Evolutionary conservation across 2,797 vertebrate species (phyloP).

Genomic region (Sparus aurata): DNA sequence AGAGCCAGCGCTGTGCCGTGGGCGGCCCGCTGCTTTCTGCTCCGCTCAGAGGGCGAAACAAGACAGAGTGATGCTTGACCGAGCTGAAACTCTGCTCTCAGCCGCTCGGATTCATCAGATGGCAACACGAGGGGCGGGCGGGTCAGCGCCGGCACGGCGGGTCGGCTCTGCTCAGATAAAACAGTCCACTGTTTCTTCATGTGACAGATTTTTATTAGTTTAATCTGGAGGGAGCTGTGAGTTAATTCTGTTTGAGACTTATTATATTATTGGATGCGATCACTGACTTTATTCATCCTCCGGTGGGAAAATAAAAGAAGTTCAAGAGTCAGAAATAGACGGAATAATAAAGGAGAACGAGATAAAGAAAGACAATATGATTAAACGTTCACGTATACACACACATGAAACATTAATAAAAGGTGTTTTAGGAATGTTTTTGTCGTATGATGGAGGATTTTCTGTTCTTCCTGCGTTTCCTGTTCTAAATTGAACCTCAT

Average conservation of each 20-base stretch:
- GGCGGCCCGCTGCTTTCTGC: slow-evolving; percentile 40
- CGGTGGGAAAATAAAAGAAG: too few species aligned
- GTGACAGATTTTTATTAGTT: not conserved
- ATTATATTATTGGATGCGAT: not conserved
- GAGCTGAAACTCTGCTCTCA: slow-evolving; percentile 39
- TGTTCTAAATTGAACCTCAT: not conserved
- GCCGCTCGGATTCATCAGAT: slow-evolving; percentile 18
- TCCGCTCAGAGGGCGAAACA: slow-evolving; percentile 31
- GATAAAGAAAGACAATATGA: too few species aligned
- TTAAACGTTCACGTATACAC: too few species aligned
- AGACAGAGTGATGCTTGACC: slow-evolving; percentile 44
- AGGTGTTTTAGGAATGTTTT: too few species aligned
- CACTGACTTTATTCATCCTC: too few species aligned
- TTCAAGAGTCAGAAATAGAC: too few species aligned
- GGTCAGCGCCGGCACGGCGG: not conserved
- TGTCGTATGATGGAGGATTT: too few species aligned
- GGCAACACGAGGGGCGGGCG: not conserved
- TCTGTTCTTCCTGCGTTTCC: not conserved
- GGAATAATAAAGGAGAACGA: too few species aligned
- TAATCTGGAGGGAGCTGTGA: accelerated
- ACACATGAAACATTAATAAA: too few species aligned
- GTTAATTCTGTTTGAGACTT: not conserved
- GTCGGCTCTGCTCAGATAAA: not conserved
- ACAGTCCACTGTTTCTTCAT: not conserved
- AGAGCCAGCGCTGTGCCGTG: slow-evolving; percentile 23